Evolutionary conservation across 2,113 vertebrate genomes (phyloP).

Genomic region (Caretta caretta): DNA sequence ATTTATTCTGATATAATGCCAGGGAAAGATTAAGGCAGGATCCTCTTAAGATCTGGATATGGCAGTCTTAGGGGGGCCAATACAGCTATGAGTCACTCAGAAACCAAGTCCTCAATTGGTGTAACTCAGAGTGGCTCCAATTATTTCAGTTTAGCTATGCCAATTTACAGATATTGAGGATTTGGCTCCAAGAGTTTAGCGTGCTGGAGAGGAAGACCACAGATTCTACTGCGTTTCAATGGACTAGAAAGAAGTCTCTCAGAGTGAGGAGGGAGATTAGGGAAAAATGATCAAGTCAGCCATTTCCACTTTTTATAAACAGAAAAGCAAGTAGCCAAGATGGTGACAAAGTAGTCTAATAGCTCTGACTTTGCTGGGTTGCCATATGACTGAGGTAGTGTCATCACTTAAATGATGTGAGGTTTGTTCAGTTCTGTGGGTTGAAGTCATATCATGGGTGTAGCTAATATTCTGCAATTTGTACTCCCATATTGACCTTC

Average conservation of each 20-base stretch:
- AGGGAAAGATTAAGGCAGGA: background rate
- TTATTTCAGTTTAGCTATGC: background rate
- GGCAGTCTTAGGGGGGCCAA: background rate
- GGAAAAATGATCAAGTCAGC: background rate
- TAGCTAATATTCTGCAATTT: background rate
- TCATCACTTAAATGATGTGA: background rate
- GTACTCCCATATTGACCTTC: background rate
- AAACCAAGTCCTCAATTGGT: background rate
- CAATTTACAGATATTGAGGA: background rate
- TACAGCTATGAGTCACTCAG: background rate
- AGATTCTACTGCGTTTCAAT: background rate
- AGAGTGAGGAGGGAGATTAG: background rate
- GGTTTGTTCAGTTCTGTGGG: background rate
- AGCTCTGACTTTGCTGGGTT: background rate
- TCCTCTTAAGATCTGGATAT: background rate
- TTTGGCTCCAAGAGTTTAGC: background rate
- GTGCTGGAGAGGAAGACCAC: background rate
- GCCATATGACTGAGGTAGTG: background rate
- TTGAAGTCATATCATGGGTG: background rate
- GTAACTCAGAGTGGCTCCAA: background rate
- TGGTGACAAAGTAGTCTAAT: background rate
- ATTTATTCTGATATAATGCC: background rate
- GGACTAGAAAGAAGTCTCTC: background rate
- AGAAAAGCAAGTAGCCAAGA: background rate
- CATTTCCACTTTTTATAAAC: background rate